Evolutionary conservation across 1,140 invertebrate species (phyloP), one percentile per base, ranked within the genome.

Genomic region (Temnothorax nylanderi): DNA sequence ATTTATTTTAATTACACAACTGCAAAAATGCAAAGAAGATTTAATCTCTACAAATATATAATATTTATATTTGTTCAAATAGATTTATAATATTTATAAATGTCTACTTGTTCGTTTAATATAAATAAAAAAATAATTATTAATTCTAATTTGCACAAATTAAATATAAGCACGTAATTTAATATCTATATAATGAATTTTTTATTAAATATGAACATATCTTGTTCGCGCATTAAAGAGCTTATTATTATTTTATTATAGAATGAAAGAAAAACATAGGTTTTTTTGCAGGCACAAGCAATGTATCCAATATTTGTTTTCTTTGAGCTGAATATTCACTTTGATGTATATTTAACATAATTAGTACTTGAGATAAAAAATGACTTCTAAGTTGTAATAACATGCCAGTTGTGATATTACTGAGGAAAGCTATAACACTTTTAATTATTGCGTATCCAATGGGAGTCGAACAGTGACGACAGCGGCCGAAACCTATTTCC

Each of bases 401-500:
- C 41, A 41, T 34, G 21, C 11, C 37, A 37, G 16, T 74, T 71
- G 26, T 34, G 21, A 44, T 47, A 74, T 47, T 74, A 51, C 7
- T 26, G 11, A 4, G 41, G 18, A 49, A 18, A 34, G 51, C 44
- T 56, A 80, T 51, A 26, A 54, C 21, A 56, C 32, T 60, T 60
- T 60, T 84, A 84, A 84, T 84, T 74, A 84, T 84, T 75, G n/a
- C 54, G 18, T 34, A 67, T 7, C 8, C 18, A 47, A 65, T n/a
- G 11, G 18, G 5, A 69, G 32, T 81, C 64, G 78, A 56, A 54
- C 16, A 44, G 21, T 58, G 37, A 72, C 54, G 60, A 80, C n/a
- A 44, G 34, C 47, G 56, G 34, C 60, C 62, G 71, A 87, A 91
- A 86, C 75, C 88, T 91, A 64, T 89, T 93, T 92, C 87, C 87